phyloP scores from a whole-genome alignment of 1,140 invertebrate genomes.

The Sinella curviseta region DNA sequence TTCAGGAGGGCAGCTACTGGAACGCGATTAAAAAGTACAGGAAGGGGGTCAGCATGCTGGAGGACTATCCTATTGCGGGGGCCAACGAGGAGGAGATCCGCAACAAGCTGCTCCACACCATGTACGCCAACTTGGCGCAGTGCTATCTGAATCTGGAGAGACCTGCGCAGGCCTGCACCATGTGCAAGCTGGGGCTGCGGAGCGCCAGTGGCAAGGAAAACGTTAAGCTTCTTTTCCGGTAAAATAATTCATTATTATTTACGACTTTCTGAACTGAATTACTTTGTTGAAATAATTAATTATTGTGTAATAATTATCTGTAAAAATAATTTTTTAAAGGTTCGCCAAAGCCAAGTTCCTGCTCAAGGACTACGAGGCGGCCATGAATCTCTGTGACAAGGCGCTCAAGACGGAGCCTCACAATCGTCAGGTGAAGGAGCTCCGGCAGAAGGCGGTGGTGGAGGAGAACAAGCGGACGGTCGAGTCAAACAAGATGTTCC shows the following conservation, averaged over 20 bases:
- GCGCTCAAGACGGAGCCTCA: background rate
- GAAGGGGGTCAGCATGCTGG: background rate
- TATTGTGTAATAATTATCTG: background rate
- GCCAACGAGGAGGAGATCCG: constrained; percentile 61
- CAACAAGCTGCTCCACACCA: constrained; percentile 12
- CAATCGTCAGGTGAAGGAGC: background rate
- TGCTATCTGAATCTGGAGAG: constrained; percentile 25
- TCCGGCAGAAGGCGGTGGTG: background rate
- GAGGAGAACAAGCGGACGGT: background rate
- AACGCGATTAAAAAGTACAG: constrained; percentile 1
- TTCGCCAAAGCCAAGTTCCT: background rate
- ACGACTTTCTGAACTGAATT: background rate
- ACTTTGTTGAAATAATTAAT: background rate
- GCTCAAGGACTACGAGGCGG: background rate
- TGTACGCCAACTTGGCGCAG: constrained; percentile 30
- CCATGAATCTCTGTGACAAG: background rate
- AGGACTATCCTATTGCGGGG: constrained; percentile 47
- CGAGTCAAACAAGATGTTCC: background rate
- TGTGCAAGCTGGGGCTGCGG: constrained; percentile 1
- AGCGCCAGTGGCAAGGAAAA: background rate
- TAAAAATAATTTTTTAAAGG: background rate
- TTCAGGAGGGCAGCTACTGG: background rate
- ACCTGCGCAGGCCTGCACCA: constrained; percentile 27
- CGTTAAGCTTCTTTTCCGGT: background rate
- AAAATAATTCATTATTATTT: background rate